A percentile compares a stretch with the other conserved stretches of the same genome.
These are phyloP conservation scores for Pristionchus fissidentatus DNA, from an alignment of 2,888 invertebrate genomes.

Conservation along the genomic window DNA sequence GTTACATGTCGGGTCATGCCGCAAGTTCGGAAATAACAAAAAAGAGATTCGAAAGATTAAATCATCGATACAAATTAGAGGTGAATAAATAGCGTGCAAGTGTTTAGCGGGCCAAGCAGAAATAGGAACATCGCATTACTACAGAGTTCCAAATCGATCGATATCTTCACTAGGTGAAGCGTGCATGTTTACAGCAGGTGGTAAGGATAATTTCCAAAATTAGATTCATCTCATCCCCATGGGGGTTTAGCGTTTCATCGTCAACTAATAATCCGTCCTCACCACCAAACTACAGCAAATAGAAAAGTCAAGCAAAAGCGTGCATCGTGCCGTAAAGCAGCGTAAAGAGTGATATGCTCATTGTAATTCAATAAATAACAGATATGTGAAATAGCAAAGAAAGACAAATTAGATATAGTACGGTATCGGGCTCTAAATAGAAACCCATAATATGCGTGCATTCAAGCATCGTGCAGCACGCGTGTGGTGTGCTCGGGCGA, in stretches of 20 bases:
- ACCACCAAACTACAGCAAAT: not conserved
- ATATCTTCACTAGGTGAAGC: not conserved
- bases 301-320: slow-evolving; percentile 9
- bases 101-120: not conserved
- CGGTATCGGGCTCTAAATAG: slow-evolving; percentile 37
- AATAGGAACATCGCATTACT: not conserved
- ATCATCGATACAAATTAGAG: not conserved
- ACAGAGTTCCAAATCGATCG: not conserved
- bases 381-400: not conserved
- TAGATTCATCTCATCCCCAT: not conserved
- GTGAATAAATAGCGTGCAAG: slow-evolving; percentile 8
- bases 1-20: slow-evolving; percentile 3
- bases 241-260: not conserved
- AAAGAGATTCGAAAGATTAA: slow-evolving; percentile 20
- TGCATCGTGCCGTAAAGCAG: slow-evolving; percentile 24
- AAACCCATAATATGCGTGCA: too few relatives aligned
- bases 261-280: not conserved
- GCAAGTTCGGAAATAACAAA: not conserved
- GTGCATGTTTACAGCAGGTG: not conserved
- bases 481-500: slow-evolving; percentile 1
- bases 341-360: not conserved
- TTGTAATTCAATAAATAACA: not conserved
- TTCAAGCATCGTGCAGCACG: too few relatives aligned
- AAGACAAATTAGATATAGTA: not conserved
- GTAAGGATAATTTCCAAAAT: not conserved